Percentiles rank a stretch among this genome's conserved stretches.
Conservation (phyloP, 2,797 vertebrate species). For the Melanotaenia nigrans region DNA sequence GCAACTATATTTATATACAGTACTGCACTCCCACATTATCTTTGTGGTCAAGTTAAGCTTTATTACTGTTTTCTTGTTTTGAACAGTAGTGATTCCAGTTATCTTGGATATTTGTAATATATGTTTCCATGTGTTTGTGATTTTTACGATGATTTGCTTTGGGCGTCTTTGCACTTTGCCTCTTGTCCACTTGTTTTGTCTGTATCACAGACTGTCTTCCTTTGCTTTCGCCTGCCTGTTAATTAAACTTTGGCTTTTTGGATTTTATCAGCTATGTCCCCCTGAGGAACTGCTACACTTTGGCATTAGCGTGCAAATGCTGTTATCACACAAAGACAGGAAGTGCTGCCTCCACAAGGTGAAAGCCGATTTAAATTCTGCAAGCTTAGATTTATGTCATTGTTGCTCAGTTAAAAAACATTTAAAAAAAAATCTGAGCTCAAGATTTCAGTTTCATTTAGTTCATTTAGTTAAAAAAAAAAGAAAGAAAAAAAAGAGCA, state of each 20-base stretch:
- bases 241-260: not conserved
- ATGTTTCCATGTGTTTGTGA: not conserved
- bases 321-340: constrained; percentile 3
- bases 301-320: not conserved
- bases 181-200: not conserved
- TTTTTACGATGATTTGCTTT: no score
- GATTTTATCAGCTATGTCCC: not conserved
- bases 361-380: not conserved
- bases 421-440: not conserved
- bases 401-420: not conserved
- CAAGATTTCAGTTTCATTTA: not conserved
- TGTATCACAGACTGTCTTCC: not conserved
- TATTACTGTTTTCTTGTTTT: not conserved
- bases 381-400: not conserved
- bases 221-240: not conserved
- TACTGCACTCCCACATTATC: not conserved
- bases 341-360: not conserved
- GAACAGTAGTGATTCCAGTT: not conserved
- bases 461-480: not conserved
- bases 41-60: not conserved
- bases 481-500: not conserved
- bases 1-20: no score
- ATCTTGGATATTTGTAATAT: not conserved
- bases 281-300: not conserved
- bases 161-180: not conserved